Evolutionary conservation across 2,797 vertebrate species (phyloP).

Genomic region (Macropus fuliginosus): DNA sequence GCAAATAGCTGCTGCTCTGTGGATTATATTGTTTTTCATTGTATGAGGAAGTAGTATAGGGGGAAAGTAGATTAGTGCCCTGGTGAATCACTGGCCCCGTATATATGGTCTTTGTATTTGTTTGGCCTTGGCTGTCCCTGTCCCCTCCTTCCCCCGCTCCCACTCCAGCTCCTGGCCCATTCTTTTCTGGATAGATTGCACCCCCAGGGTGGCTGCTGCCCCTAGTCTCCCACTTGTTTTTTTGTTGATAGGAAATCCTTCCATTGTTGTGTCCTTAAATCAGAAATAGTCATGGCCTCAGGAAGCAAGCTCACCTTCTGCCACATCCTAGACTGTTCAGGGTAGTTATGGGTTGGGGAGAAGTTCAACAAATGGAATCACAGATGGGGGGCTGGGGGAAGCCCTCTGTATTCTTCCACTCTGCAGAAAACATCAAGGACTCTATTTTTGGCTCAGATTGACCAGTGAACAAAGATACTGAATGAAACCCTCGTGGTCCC

Average conservation of each 20-base stretch:
- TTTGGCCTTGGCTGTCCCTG: background rate
- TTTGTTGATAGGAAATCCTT: slow-evolving; percentile 71
- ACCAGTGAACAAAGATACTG: background rate
- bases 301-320: slow-evolving; percentile 37
- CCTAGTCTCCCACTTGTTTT: background rate
- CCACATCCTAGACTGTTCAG: background rate
- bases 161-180: background rate
- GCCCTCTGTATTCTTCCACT: background rate
- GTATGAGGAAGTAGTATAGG: background rate
- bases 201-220: background rate
- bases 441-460: background rate
- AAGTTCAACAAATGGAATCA: background rate
- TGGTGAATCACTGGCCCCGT: background rate
- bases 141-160: background rate
- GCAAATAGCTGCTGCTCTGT: background rate
- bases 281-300: slow-evolving; percentile 68
- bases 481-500: background rate
- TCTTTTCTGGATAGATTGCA: background rate
- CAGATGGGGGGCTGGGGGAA: background rate
- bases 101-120: background rate
- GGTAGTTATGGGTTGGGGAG: background rate
- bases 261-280: slow-evolving; percentile 65
- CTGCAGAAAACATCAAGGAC: background rate
- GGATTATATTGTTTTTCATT: background rate
- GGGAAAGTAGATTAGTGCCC: background rate